These are phyloP conservation scores for Passerculus sandwichensis DNA, from an alignment of 2,797 vertebrate species.

Conservation along the genomic window DNA sequence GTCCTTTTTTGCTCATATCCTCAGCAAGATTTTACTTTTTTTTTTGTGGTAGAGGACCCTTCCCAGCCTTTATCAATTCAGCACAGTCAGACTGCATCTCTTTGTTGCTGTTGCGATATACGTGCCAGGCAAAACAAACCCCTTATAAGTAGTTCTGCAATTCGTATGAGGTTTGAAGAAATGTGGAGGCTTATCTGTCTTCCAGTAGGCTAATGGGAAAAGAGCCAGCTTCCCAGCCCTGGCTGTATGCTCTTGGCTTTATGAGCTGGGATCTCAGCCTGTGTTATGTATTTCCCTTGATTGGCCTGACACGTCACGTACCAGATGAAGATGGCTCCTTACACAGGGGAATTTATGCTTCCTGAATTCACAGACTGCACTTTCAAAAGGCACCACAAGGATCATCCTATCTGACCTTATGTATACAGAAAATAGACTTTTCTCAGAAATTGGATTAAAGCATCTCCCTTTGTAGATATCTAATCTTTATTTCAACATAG, in stretches of 20 bases:
- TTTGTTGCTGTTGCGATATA: not conserved
- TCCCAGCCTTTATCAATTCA: not conserved
- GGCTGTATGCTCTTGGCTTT: not conserved
- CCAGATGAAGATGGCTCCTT: conserved; percentile 8
- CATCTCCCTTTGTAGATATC: conserved; percentile 17
- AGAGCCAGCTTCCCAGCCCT: conserved; percentile 6
- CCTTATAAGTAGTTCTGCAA: not conserved
- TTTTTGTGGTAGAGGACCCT: not conserved
- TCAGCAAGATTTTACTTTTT: not conserved
- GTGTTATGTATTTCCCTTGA: not conserved
- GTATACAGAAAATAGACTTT: conserved; percentile 24
- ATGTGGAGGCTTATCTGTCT: conserved; percentile 3
- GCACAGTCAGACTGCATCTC: not conserved
- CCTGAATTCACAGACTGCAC: conserved; percentile 1
- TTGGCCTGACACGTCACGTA: not conserved
- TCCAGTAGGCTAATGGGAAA: conserved; percentile 19
- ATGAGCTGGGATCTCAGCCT: not conserved
- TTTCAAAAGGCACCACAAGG: not conserved
- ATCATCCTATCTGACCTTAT: conserved; percentile 24
- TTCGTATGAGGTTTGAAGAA: not conserved
- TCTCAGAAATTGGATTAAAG: conserved; percentile 26
- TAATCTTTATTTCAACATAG: conserved; percentile 45
- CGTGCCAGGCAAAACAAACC: not conserved
- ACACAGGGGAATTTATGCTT: conserved; percentile 5
- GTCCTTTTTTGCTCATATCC: not conserved